Percentiles rank a stretch among this genome's conserved stretches.
These are phyloP conservation scores for Python bivittatus DNA, from an alignment of 2,113 vertebrate genomes.

Conservation along the genomic window DNA sequence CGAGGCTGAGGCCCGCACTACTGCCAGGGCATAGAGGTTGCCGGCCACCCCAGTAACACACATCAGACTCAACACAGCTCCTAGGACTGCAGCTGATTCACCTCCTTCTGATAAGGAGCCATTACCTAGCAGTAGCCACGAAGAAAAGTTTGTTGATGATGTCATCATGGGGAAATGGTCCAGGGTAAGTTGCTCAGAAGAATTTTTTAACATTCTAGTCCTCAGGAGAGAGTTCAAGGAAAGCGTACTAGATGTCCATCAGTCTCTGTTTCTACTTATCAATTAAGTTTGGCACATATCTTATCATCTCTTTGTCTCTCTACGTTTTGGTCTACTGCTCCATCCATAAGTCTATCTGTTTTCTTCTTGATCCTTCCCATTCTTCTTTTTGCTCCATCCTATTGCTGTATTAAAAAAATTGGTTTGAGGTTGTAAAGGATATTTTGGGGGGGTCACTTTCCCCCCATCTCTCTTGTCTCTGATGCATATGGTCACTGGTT, in stretches of 20 bases:
- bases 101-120: neutral
- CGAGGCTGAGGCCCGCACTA: conserved; percentile 65
- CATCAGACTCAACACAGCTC: conserved; percentile 79
- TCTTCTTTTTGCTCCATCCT: neutral
- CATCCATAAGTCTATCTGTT: conserved; percentile 49
- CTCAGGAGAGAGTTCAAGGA: neutral
- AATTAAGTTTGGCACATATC: neutral
- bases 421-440: neutral
- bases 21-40: conserved; percentile 81
- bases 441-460: neutral
- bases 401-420: neutral
- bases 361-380: neutral
- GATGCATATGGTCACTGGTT: neutral
- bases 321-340: conserved; percentile 4
- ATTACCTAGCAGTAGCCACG: neutral
- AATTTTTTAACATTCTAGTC: neutral
- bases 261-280: neutral
- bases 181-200: too few species aligned
- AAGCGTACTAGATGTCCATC: neutral
- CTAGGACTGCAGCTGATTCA: conserved; percentile 77
- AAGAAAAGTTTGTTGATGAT: neutral
- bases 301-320: neutral
- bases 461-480: neutral
- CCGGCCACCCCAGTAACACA: conserved; percentile 79
- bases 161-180: neutral